phyloP scores from a whole-genome alignment of 2,113 vertebrate species.

The Trogon melanurus region DNA sequence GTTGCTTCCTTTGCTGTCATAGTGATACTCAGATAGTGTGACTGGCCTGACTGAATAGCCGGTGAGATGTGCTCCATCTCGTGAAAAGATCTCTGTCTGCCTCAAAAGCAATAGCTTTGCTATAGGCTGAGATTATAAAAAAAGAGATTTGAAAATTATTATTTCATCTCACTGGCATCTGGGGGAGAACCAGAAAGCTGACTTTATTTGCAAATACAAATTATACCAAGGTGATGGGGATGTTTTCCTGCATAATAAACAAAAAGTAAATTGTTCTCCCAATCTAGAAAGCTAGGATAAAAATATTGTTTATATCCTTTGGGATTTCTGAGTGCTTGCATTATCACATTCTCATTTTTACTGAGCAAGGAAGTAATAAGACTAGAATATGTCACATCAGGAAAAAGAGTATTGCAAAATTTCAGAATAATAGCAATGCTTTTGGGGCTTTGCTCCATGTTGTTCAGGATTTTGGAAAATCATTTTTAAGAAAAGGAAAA shows the following conservation, averaged over 20 bases:
- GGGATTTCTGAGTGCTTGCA: background rate
- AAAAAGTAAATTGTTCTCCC: background rate
- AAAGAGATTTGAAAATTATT: background rate
- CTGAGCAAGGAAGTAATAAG: background rate
- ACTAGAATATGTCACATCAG: background rate
- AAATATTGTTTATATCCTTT: slow-evolving; percentile 10
- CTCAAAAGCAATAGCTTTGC: background rate
- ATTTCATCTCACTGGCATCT: background rate
- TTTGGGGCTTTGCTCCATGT: background rate
- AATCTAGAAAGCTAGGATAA: background rate
- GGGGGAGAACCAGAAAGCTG: background rate
- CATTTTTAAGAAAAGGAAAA: background rate
- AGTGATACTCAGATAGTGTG: background rate
- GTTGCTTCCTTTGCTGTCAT: background rate
- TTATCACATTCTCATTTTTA: background rate
- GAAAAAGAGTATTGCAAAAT: background rate
- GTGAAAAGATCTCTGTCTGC: background rate
- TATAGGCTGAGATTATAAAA: background rate
- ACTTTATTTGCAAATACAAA: slow-evolving; percentile 9
- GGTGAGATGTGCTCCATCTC: background rate
- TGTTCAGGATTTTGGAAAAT: background rate
- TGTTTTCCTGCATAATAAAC: slow-evolving; percentile 6
- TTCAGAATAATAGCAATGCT: background rate
- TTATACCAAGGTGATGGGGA: background rate
- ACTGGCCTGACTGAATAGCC: background rate